Conservation (phyloP, 2,113 vertebrate genomes). For the Pungitius pungitius region DNA sequence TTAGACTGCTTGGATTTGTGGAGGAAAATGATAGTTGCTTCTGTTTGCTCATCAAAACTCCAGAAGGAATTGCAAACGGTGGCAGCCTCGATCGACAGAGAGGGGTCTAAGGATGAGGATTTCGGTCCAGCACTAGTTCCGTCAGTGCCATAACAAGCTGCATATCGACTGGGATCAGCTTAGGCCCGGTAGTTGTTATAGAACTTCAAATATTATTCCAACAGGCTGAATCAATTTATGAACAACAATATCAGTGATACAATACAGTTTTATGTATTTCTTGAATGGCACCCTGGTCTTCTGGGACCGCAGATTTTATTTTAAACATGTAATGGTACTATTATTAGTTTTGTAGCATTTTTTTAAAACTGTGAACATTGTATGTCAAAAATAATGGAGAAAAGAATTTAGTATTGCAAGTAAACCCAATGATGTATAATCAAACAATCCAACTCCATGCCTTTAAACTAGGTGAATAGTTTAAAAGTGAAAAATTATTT, state of each 20-base stretch:
- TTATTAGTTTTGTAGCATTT: neutral
- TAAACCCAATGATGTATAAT: neutral
- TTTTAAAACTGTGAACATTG: neutral
- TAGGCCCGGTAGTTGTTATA: neutral
- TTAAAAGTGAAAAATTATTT: neutral
- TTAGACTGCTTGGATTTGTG: neutral
- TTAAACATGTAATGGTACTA: neutral
- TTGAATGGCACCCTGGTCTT: neutral
- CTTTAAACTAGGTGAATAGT: neutral
- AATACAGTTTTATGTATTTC: neutral
- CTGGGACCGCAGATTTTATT: neutral
- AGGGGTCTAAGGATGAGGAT: neutral
- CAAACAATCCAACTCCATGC: neutral
- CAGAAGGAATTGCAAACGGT: neutral
- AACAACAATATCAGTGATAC: neutral
- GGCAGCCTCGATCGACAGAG: neutral
- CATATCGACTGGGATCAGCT: neutral
- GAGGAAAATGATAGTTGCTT: neutral
- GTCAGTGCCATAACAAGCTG: neutral
- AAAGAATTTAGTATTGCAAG: neutral
- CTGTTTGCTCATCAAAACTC: neutral
- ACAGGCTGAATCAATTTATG: neutral
- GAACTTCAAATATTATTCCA: neutral
- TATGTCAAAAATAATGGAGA: neutral
- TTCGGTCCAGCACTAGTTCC: neutral